Percentiles rank a stretch among this genome's conserved stretches.
These are phyloP conservation scores for Apostichopus japonicus DNA, from an alignment of 35 echinoderm and acorn worm genomes.

Conservation along the genomic window DNA sequence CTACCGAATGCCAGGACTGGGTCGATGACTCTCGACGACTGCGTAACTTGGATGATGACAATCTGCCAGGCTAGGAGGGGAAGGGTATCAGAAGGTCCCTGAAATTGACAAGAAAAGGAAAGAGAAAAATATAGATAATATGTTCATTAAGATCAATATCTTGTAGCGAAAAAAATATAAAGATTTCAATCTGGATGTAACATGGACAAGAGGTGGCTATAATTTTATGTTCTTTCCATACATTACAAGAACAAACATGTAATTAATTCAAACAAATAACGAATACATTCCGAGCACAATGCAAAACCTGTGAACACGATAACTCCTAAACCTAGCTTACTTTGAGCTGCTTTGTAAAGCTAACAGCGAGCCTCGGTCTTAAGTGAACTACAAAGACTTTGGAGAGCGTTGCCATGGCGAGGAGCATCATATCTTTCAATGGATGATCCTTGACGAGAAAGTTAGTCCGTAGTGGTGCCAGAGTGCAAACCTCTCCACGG, in stretches of 20 bases:
- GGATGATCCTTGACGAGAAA: constrained; percentile 84
- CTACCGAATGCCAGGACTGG: constrained; percentile 92
- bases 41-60: constrained; percentile 93
- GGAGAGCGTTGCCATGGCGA: constrained; percentile 97
- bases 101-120: constrained; percentile 19
- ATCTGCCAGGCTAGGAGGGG: constrained; percentile 98
- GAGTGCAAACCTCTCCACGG: constrained; percentile 90
- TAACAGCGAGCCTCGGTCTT: constrained; percentile 79
- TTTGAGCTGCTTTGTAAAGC: constrained; percentile 97
- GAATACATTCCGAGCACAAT: not conserved
- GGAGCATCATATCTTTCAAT: constrained; percentile 87
- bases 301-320: not conserved
- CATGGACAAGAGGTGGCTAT: too few relatives aligned
- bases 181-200: too few relatives aligned
- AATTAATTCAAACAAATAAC: not conserved
- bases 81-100: constrained; percentile 88
- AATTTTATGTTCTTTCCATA: too few relatives aligned
- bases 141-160: not conserved
- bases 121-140: not conserved
- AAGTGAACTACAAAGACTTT: constrained; percentile 92
- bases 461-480: constrained; percentile 79
- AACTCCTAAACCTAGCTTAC: constrained; percentile 42
- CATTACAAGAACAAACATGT: too few relatives aligned
- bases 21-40: constrained; percentile 84
- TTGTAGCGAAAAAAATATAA: too few relatives aligned